These are phyloP conservation scores for Recurvirostra avosetta DNA, from an alignment of 2,113 vertebrate genomes.

Conservation along the genomic window DNA sequence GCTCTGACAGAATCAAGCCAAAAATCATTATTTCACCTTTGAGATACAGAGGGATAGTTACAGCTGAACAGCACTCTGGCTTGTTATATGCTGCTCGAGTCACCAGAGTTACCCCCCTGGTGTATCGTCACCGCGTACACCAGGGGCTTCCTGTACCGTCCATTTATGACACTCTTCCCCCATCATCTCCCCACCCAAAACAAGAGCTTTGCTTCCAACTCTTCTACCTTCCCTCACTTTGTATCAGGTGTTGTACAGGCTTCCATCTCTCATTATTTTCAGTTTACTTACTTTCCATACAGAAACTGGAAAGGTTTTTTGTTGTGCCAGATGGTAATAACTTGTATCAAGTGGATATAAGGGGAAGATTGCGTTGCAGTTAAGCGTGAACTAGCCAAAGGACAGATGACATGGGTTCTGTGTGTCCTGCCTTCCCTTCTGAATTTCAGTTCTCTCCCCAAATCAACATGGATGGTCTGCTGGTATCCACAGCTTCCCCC, in stretches of 20 bases:
- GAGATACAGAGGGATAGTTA: background rate
- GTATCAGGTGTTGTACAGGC: background rate
- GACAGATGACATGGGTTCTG: background rate
- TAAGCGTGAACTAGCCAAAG: background rate
- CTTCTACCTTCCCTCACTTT: background rate
- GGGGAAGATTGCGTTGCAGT: background rate
- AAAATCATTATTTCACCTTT: background rate
- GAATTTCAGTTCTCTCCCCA: background rate
- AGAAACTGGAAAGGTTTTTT: background rate
- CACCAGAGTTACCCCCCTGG: background rate
- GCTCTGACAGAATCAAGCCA: background rate
- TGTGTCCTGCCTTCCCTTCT: background rate
- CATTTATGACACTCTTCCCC: background rate
- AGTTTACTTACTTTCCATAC: background rate
- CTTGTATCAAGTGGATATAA: background rate
- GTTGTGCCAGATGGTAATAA: background rate
- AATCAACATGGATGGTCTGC: background rate
- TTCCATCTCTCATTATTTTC: background rate
- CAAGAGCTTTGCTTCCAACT: background rate
- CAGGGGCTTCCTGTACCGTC: background rate
- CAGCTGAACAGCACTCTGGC: background rate
- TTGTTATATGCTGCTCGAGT: rapidly evolving
- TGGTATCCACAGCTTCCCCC: background rate
- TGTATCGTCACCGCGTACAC: background rate
- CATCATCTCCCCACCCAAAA: background rate